These are phyloP conservation scores for Cremastobaeus sp. DNA, from an alignment of 2,888 invertebrate species.

Conservation along the genomic window DNA sequence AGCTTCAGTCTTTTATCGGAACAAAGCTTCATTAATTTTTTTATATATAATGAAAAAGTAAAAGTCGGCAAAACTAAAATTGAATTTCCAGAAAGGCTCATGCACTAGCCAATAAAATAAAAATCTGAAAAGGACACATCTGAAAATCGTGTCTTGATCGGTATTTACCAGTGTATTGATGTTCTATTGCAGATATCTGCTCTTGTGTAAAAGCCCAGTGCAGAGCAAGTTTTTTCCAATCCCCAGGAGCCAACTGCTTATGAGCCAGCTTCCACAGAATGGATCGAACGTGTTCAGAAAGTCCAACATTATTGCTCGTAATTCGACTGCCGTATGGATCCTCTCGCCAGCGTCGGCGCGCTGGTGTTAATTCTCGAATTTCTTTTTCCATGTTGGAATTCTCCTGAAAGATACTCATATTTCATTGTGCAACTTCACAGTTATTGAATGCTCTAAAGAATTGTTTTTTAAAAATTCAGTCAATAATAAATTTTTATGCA, in stretches of 20 bases:
- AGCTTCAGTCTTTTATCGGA: no score
- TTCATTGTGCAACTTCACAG: no score
- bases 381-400: conserved; percentile 69
- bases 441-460: no score
- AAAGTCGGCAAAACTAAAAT: no score
- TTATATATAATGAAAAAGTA: no score
- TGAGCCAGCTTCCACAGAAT: conserved; percentile 81
- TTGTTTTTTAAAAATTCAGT: no score
- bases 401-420: conserved; percentile 64
- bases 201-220: conserved; percentile 85
- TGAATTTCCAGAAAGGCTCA: no score
- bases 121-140: no score
- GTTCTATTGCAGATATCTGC: conserved; percentile 84
- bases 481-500: no score
- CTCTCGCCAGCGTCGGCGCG: conserved; percentile 70
- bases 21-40: no score
- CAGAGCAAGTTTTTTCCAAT: conserved; percentile 84
- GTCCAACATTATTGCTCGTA: conserved; percentile 65
- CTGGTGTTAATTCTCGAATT: conserved; percentile 69
- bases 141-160: conserved; percentile 19
- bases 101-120: no score
- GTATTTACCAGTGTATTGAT: conserved; percentile 83
- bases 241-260: conserved; percentile 81
- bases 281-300: conserved; percentile 78
- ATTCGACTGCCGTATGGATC: conserved; percentile 66